Conservation (phyloP, 2,113 vertebrate species). For the Grus americana region DNA sequence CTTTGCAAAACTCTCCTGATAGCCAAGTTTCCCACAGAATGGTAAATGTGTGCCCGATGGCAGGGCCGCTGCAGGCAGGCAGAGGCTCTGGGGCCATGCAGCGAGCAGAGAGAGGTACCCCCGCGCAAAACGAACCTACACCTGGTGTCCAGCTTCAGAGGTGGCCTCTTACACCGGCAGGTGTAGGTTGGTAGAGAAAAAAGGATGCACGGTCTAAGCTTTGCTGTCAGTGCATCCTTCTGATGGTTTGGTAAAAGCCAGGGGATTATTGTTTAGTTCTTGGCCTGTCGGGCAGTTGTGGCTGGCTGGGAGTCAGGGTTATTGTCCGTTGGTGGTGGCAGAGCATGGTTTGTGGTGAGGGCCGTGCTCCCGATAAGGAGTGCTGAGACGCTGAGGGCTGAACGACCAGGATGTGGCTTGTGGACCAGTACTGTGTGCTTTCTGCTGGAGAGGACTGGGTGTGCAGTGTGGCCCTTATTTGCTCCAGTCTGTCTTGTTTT, state of each 20-base stretch:
- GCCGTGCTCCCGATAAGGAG: background rate
- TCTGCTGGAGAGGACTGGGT: background rate
- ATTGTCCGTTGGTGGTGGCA: background rate
- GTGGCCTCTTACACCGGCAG: background rate
- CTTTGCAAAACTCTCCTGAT: background rate
- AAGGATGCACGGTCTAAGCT: background rate
- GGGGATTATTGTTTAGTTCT: background rate
- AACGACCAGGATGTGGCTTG: conserved; percentile 25
- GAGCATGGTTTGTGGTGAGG: background rate
- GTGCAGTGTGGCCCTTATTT: background rate
- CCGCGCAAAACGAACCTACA: background rate
- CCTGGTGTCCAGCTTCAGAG: background rate
- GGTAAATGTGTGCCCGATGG: accelerated
- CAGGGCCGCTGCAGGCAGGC: background rate
- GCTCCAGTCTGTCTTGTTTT: background rate
- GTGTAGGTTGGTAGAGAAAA: background rate
- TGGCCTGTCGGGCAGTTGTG: background rate
- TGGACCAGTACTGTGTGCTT: background rate
- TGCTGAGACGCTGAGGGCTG: background rate
- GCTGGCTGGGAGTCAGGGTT: background rate
- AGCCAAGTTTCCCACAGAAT: background rate
- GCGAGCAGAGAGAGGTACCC: background rate
- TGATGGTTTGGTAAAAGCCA: background rate
- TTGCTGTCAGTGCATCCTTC: background rate
- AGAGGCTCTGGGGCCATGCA: background rate